Evolutionary conservation across 2,888 invertebrate genomes (phyloP), one percentile per base, ranked within the genome.

Genomic region (Temnothorax ravouxi): DNA sequence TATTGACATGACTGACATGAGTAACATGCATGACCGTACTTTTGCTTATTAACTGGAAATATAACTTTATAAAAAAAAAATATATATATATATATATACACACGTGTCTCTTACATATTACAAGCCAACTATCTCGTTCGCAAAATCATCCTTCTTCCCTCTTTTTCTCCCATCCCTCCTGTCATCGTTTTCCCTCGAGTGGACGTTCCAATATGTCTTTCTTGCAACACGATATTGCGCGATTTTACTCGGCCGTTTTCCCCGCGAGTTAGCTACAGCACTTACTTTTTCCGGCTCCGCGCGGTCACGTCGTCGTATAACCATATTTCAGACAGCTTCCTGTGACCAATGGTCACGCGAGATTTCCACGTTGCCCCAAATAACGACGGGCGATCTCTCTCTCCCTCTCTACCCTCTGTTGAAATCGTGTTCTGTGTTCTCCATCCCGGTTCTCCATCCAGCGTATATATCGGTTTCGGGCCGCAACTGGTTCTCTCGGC

Each of bases 241-340:
- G 18, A 18, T 38, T 21, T 47, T 76, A 38, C 15, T 66, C n/a
- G n/a, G n/a, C 25, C 41, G 41, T 25, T 47, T 15, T 8, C 8
- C 18, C 21, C 18, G 25, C 8, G 13, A 38, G 21, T 76, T 47
- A 64, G 21, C 50, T 64, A 21, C 38, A 38, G 21, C 21, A 15
- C 64, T 64, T 47, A 38, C 21, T 50, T 76, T 50, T 76, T 38
- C 21, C 18, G 11, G 29, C 3, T 34, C 8, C 8, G n/a, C n/a
- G n/a, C n/a, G 25, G 2, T 74, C 21, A 18, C 47, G 9, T 75
- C 47, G n/a, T 18, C 50, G 38, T 25, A 18, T n/a, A n/a, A n/a
- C 8, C 13, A 64, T 75, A 47, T 66, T 66, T 76, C 66, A 44
- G n/a, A n/a, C n/a, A 38, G 21, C 11, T 76, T 76, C 25, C 38